Percentiles rank a stretch among this genome's conserved stretches.
phyloP scores from a whole-genome alignment of 2,113 vertebrate genomes.

The Asarcornis scutulata region DNA sequence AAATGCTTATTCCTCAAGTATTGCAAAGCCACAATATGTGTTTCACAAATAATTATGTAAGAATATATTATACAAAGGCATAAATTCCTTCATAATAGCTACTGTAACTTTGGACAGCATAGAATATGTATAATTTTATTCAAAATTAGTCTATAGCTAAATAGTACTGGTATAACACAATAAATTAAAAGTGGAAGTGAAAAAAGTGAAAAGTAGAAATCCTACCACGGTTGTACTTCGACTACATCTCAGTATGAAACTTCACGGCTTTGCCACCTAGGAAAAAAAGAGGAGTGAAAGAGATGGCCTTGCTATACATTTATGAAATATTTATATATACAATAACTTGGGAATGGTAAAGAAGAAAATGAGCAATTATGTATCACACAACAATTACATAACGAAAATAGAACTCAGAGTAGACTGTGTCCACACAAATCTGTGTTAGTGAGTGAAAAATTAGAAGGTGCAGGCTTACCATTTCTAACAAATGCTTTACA shows the following conservation, averaged over 20 bases:
- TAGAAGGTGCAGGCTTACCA: not conserved
- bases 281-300: not conserved
- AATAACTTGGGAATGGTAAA: not conserved
- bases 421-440: not conserved
- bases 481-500: not conserved
- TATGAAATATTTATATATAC: slow-evolving; percentile 18
- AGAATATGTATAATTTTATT: not conserved
- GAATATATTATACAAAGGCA: not conserved
- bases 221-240: not conserved
- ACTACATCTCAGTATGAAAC: not conserved
- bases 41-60: not conserved
- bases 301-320: not conserved
- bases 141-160: not conserved
- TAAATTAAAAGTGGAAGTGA: not conserved
- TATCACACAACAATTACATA: not conserved
- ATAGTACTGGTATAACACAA: not conserved
- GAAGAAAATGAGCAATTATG: not conserved
- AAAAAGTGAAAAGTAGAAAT: not conserved
- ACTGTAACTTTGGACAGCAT: not conserved
- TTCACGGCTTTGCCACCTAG: slow-evolving; percentile 5
- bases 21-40: not conserved
- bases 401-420: not conserved
- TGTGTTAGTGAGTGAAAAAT: not conserved
- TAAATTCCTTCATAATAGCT: not conserved
- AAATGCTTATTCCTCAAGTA: not conserved